Evolutionary conservation across 2,797 vertebrate genomes (phyloP).

Genomic region (Tragopan temminckii): DNA sequence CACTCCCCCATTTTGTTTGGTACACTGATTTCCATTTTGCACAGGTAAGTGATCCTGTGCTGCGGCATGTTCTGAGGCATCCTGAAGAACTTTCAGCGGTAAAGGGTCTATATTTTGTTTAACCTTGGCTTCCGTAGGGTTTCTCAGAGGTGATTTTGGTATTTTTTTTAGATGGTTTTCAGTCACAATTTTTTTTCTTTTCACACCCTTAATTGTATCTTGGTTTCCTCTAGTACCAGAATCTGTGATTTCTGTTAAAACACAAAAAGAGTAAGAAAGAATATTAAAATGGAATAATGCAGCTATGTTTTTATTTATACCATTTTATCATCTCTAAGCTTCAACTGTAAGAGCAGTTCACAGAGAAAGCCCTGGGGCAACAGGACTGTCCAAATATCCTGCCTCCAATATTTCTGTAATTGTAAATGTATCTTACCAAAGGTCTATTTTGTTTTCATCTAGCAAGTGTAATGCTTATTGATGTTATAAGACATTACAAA

Average conservation of each 20-base stretch:
- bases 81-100: conserved; percentile 73
- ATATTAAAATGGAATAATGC: not conserved
- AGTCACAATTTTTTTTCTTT: conserved; percentile 95
- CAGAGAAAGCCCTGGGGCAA: not conserved
- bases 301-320: not conserved
- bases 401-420: not conserved
- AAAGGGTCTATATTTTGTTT: conserved; percentile 77
- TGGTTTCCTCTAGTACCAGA: conserved; percentile 85
- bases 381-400: not conserved
- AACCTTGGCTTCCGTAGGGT: conserved; percentile 87
- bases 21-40: conserved; percentile 79
- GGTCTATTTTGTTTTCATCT: not conserved
- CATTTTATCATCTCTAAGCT: not conserved
- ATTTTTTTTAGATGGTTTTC: conserved; percentile 97
- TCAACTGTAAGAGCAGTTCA: not conserved
- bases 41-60: conserved; percentile 68
- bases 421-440: not conserved
- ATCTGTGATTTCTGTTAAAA: conserved; percentile 85
- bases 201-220: conserved; percentile 93
- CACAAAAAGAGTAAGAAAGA: conserved; percentile 45
- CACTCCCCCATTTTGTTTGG: conserved; percentile 81
- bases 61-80: conserved; percentile 61
- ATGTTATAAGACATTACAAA: not conserved
- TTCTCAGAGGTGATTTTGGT: conserved; percentile 96
- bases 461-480: conserved; percentile 11